These are phyloP conservation scores for human (Homo sapiens) DNA, from an alignment of 2,113 vertebrate genomes.

Conservation along the genomic window GRCh38 chr7:104255001-104255500, in stretches of 20 bases:
- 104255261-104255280: not conserved
- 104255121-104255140: not conserved
- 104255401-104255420: slow-evolving; percentile 53
- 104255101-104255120: not conserved
- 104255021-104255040: not conserved
- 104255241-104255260: not conserved
- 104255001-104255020: not conserved
- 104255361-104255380: not conserved
- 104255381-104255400: not conserved
- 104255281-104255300: slow-evolving; percentile 22
- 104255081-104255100: not conserved
- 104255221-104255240: slow-evolving; percentile 20
- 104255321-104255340: not conserved
- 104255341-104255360: not conserved
- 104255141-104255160: not conserved
- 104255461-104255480: slow-evolving; percentile 52
- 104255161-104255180: not conserved
- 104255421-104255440: slow-evolving; percentile 57
- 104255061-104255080: not conserved
- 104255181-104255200: not conserved
- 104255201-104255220: not conserved
- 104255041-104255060: not conserved
- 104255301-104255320: slow-evolving; percentile 4
- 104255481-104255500: slow-evolving; percentile 57
- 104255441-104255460: slow-evolving; percentile 47